Conservation (phyloP, 1,140 invertebrate genomes). For the Hylaeus volcanicus region DNA sequence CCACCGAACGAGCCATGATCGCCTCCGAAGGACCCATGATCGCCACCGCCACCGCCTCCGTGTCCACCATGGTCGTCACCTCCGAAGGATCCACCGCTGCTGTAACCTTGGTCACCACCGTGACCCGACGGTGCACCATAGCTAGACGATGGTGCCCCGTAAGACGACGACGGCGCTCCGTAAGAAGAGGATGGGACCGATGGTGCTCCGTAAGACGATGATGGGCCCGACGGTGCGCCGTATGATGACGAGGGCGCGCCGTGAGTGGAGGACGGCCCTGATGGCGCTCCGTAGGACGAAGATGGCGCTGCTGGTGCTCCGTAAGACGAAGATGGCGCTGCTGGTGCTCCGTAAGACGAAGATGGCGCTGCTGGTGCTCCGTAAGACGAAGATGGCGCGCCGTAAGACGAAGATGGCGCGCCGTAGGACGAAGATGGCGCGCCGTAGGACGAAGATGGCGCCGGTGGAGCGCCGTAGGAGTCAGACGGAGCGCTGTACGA, state of each 20-base stretch:
- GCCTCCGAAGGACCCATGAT: background rate
- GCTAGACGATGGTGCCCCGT: slow-evolving; percentile 7
- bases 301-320: slow-evolving; percentile 25
- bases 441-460: slow-evolving; percentile 52
- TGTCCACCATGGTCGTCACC: slow-evolving; percentile 3
- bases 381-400: slow-evolving; percentile 41
- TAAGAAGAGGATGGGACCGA: slow-evolving; percentile 22
- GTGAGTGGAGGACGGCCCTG: slow-evolving; percentile 20
- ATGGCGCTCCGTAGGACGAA: slow-evolving; percentile 38
- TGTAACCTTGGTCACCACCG: background rate
- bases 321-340: slow-evolving; percentile 36
- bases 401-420: too few relatives aligned
- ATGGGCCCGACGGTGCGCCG: slow-evolving; percentile 17
- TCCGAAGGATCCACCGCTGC: background rate
- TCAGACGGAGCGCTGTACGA: slow-evolving; percentile 55
- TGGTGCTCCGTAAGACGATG: slow-evolving; percentile 12
- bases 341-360: slow-evolving; percentile 50
- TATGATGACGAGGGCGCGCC: slow-evolving; percentile 33
- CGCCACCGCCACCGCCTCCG: background rate
- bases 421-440: slow-evolving; percentile 51
- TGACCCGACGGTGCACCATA: slow-evolving; percentile 39
- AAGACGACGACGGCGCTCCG: slow-evolving; percentile 14
- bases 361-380: slow-evolving; percentile 37
- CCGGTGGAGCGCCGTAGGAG: slow-evolving; percentile 57
- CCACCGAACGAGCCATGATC: slow-evolving; percentile 18